A percentile compares a stretch with the other conserved stretches of the same genome.
phyloP scores from a whole-genome alignment of 2,888 invertebrate genomes.

The Pheosia gnoma region DNA sequence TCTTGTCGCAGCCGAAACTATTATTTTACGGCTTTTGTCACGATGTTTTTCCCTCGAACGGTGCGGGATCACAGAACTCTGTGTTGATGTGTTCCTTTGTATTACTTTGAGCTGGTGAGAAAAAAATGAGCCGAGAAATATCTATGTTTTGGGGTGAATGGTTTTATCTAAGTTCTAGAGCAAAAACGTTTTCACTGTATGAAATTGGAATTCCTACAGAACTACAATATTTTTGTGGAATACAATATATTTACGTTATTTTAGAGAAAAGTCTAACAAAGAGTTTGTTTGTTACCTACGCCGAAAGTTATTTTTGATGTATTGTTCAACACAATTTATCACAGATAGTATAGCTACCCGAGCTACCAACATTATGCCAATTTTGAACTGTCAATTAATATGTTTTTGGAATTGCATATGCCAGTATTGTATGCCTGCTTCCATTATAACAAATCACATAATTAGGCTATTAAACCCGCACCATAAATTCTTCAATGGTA shows the following conservation, averaged over 20 bases:
- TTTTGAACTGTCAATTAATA: too few species aligned
- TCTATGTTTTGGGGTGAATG: not conserved
- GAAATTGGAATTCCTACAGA: not conserved
- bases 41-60: slow-evolving; percentile 18
- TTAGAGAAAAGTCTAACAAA: not conserved
- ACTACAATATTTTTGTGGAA: not conserved
- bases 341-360: too few species aligned
- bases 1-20: slow-evolving; percentile 36
- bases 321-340: too few species aligned
- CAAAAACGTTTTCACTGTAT: not conserved
- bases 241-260: not conserved
- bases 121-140: slow-evolving; percentile 2
- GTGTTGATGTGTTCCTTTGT: slow-evolving; percentile 13
- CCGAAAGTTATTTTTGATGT: too few species aligned
- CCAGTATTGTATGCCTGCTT: too few species aligned
- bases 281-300: too few species aligned
- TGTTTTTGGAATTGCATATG: too few species aligned
- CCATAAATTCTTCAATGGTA: not conserved
- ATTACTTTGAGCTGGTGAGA: not conserved
- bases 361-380: too few species aligned
- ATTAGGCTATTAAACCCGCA: too few species aligned
- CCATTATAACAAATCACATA: too few species aligned
- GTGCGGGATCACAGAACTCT: slow-evolving; percentile 8
- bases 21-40: slow-evolving; percentile 44
- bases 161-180: not conserved